These are phyloP conservation scores for Brenthis daphne DNA, from an alignment of 2,888 invertebrate species.

Conservation along the genomic window DNA sequence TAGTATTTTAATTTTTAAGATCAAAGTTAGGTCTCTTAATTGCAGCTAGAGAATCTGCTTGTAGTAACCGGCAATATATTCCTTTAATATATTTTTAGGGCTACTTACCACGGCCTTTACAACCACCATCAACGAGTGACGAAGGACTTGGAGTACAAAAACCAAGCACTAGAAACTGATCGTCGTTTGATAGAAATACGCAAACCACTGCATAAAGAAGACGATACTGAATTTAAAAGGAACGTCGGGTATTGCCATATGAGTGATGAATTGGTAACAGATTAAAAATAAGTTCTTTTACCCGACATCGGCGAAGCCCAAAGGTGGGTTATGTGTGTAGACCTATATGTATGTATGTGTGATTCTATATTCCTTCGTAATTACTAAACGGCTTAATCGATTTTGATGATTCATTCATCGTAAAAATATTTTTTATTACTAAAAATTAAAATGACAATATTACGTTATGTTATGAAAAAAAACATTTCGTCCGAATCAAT, in stretches of 20 bases:
- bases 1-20: too few relatives aligned
- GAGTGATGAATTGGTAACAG: conserved; percentile 82
- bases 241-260: conserved; percentile 88
- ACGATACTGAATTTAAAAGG: conserved; percentile 85
- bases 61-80: background rate
- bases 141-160: conserved; percentile 87
- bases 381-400: too few relatives aligned
- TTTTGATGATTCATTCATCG: too few relatives aligned
- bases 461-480: too few relatives aligned
- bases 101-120: conserved; percentile 84
- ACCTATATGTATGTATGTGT: too few relatives aligned
- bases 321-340: too few relatives aligned
- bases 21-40: too few relatives aligned
- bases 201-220: conserved; percentile 75
- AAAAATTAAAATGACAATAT: too few relatives aligned
- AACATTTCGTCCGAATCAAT: too few relatives aligned
- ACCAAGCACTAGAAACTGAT: conserved; percentile 90
- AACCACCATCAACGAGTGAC: conserved; percentile 81
- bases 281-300: conserved; percentile 41
- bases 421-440: too few relatives aligned
- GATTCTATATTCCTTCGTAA: too few relatives aligned
- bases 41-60: background rate
- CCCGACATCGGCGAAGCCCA: too few relatives aligned
- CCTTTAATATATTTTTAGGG: conserved; percentile 54
- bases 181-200: conserved; percentile 88